Conservation (phyloP, 2,797 vertebrate genomes). For the Chlorospingus semifuscus region DNA sequence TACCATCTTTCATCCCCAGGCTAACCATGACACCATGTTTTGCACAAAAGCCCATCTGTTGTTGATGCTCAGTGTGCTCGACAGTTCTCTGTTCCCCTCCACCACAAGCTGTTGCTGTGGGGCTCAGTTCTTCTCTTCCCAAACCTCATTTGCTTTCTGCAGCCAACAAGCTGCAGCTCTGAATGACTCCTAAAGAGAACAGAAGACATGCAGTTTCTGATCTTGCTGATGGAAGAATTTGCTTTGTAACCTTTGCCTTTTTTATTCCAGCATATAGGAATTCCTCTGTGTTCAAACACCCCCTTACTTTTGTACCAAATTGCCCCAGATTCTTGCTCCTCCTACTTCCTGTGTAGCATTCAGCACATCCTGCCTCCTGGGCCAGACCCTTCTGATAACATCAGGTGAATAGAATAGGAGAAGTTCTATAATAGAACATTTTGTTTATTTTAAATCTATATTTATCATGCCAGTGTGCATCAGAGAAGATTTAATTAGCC, state of each 20-base stretch:
- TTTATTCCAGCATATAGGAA: neutral
- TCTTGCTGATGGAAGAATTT: constrained; percentile 3
- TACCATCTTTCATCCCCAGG: neutral
- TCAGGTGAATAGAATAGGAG: constrained; percentile 9
- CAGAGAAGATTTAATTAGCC: constrained; percentile 54
- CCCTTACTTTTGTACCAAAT: neutral
- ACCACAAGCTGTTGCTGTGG: constrained; percentile 63
- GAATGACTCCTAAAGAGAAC: constrained; percentile 31
- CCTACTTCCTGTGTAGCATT: neutral
- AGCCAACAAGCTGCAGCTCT: constrained; percentile 27
- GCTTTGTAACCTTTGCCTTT: neutral
- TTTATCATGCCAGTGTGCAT: constrained; percentile 39
- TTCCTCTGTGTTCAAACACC: neutral
- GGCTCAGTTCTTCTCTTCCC: constrained; percentile 48
- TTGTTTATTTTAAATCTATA: constrained; percentile 27
- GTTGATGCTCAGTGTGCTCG: constrained; percentile 59
- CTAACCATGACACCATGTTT: constrained; percentile 42
- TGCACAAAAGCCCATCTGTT: constrained; percentile 68
- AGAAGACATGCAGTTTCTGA: constrained; percentile 17
- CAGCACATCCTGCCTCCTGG: neutral
- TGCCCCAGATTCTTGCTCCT: constrained; percentile 4
- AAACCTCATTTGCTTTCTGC: constrained; percentile 49
- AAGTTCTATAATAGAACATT: neutral
- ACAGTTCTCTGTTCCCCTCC: constrained; percentile 50
- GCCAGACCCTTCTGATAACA: neutral